These are phyloP conservation scores for Plutella xylostella DNA, from an alignment of 2,888 invertebrate genomes.

Conservation along the genomic window DNA sequence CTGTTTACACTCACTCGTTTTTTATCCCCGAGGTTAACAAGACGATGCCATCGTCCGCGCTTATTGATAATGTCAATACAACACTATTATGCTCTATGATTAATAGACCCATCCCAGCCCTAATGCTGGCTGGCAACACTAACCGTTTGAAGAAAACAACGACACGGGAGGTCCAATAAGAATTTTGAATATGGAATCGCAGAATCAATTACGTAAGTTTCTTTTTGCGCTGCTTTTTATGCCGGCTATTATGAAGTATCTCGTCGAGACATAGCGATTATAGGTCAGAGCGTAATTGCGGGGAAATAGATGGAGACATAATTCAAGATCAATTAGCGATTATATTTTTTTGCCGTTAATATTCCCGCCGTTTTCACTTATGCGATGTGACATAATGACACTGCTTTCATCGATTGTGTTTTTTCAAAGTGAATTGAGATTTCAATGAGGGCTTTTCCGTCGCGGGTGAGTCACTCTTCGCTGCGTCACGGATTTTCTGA, in stretches of 20 bases:
- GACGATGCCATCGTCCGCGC: conserved; percentile 46
- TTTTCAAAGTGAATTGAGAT: conserved; percentile 14
- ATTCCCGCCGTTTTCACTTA: conserved; percentile 30
- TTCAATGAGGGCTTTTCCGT: conserved; percentile 55
- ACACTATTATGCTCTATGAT: conserved; percentile 46
- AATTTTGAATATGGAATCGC: not conserved
- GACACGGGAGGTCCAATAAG: conserved; percentile 5
- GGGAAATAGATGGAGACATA: conserved; percentile 1
- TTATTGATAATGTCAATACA: conserved; percentile 58
- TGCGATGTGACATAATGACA: conserved; percentile 38
- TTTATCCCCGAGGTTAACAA: conserved; percentile 53
- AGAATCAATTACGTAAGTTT: not conserved
- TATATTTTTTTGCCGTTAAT: conserved; percentile 26
- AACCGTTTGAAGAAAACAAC: not conserved
- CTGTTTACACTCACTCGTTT: conserved; percentile 59
- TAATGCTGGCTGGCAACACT: too few species aligned
- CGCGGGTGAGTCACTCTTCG: conserved; percentile 30
- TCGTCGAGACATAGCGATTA: too few species aligned
- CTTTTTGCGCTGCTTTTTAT: not conserved
- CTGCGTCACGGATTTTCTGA: conserved; percentile 64
- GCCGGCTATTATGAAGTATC: not conserved
- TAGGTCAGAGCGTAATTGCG: not conserved
- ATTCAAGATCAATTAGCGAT: not conserved
- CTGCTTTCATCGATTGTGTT: conserved; percentile 20
- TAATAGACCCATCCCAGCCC: conserved; percentile 31